Percentiles rank a stretch among this genome's conserved stretches.
Conservation (phyloP, 2,797 vertebrate species). For the Balearica regulorum region DNA sequence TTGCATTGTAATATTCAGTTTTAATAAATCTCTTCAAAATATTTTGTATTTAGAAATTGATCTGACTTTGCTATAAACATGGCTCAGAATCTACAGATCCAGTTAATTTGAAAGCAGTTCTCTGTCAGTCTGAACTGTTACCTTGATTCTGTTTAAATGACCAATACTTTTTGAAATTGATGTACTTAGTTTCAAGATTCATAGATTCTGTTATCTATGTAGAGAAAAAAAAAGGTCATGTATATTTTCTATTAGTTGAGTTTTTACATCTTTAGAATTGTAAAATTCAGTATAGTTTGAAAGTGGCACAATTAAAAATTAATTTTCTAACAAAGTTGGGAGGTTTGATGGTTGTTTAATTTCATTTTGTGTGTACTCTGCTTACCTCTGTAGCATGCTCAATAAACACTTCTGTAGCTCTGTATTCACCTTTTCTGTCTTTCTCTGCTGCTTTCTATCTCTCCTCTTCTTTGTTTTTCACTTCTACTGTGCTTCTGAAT, state of each 20-base stretch:
- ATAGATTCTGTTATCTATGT: conserved; percentile 84
- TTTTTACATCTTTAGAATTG: conserved; percentile 91
- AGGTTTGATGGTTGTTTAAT: conserved; percentile 87
- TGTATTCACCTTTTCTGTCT: conserved; percentile 87
- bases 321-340: conserved; percentile 90
- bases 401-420: conserved; percentile 98
- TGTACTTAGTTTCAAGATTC: conserved; percentile 82
- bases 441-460: conserved; percentile 86
- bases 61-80: conserved; percentile 85
- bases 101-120: conserved; percentile 78
- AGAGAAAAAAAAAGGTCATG: conserved; percentile 79
- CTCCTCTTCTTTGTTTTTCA: conserved; percentile 77
- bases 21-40: conserved; percentile 85
- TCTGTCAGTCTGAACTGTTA: conserved; percentile 76
- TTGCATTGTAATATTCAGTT: conserved; percentile 90
- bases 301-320: conserved; percentile 94
- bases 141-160: conserved; percentile 79
- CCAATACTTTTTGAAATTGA: conserved; percentile 82
- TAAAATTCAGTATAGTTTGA: conserved; percentile 89
- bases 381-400: conserved; percentile 97
- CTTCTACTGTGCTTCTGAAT: conserved; percentile 81
- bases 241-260: conserved; percentile 90
- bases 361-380: conserved; percentile 85
- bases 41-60: conserved; percentile 84
- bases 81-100: conserved; percentile 83